phyloP scores from a whole-genome alignment of 2,797 vertebrate genomes.

The Merluccius polli region DNA sequence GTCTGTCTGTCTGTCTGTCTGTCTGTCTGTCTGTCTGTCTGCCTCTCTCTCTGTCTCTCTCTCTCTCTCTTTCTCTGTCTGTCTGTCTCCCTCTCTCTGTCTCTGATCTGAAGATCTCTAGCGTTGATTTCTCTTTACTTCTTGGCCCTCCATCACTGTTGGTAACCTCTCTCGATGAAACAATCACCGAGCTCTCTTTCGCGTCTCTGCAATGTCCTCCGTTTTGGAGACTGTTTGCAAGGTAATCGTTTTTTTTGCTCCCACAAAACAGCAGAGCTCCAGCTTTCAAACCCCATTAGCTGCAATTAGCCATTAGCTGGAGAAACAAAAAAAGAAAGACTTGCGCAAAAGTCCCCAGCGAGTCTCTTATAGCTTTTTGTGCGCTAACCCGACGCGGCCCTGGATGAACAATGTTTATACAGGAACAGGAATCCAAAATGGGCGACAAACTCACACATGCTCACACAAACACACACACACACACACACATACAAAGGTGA shows the following conservation, averaged over 20 bases:
- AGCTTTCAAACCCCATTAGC: neutral
- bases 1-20: no score
- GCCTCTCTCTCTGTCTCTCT: neutral
- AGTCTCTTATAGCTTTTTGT: neutral
- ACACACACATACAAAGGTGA: neutral
- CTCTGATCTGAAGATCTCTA: neutral
- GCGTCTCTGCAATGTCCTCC: slow-evolving; percentile 60
- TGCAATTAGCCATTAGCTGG: neutral
- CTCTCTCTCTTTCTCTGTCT: no score
- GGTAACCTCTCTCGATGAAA: slow-evolving; percentile 73
- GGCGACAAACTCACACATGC: no score
- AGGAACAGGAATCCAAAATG: no score
- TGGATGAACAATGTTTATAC: neutral
- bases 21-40: no score
- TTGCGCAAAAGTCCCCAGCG: neutral
- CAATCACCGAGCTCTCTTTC: slow-evolving; percentile 67
- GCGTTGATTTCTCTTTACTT: neutral
- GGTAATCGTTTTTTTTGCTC: slow-evolving; percentile 68
- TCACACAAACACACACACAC: no score
- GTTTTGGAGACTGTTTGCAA: slow-evolving; percentile 66
- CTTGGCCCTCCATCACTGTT: neutral
- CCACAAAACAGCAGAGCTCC: slow-evolving; percentile 47
- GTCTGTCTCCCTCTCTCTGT: neutral
- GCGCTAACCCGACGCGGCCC: neutral
- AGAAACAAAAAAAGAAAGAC: no score